Evolutionary conservation across 2,113 vertebrate genomes (phyloP).

Genomic region (Empidonax alnorum): DNA sequence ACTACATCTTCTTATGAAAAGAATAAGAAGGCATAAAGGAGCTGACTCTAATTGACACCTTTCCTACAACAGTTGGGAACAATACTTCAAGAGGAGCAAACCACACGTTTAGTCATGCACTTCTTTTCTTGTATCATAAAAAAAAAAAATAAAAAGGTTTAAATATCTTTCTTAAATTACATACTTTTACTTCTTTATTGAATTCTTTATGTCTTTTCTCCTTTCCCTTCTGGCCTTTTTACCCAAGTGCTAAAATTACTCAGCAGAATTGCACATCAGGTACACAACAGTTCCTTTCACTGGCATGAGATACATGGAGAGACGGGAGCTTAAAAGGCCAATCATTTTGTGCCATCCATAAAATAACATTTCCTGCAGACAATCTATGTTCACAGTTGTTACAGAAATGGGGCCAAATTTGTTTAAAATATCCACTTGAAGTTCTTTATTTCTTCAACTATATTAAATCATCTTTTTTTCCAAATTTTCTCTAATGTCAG

Average conservation of each 20-base stretch:
- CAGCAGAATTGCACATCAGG: neutral
- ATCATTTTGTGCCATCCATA: neutral
- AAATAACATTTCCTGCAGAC: neutral
- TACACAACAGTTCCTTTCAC: neutral
- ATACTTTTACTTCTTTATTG: neutral
- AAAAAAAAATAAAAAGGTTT: neutral
- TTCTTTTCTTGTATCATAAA: neutral
- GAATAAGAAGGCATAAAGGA: slow-evolving; percentile 12
- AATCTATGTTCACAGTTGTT: neutral
- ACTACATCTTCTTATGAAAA: slow-evolving; percentile 4
- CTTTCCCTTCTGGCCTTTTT: neutral
- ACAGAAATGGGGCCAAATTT: neutral
- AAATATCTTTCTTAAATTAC: slow-evolving; percentile 15
- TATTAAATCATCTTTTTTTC: neutral
- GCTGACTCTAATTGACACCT: slow-evolving; percentile 41
- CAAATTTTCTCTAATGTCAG: neutral
- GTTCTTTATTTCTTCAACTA: neutral
- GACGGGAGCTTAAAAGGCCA: neutral
- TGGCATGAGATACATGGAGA: neutral
- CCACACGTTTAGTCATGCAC: slow-evolving; percentile 16
- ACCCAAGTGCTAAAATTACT: slow-evolving; percentile 15
- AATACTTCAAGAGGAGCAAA: neutral
- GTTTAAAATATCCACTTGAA: neutral
- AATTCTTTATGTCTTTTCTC: neutral
- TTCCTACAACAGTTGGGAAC: slow-evolving; percentile 22